These are phyloP conservation scores for Colletes gigas DNA, from an alignment of 1,140 invertebrate species.

Conservation along the genomic window DNA sequence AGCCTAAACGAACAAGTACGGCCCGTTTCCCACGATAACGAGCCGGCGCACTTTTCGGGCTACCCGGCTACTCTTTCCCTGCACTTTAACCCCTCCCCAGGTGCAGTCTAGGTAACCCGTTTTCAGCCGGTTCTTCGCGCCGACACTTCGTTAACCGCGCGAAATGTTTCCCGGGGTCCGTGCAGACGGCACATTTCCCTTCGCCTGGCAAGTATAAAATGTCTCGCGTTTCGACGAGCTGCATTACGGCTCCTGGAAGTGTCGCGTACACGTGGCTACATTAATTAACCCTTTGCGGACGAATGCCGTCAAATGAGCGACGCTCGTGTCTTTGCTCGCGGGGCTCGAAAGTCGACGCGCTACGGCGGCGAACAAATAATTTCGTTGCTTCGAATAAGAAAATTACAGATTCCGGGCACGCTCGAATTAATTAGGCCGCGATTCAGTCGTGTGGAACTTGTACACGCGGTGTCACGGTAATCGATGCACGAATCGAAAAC, in stretches of 20 bases:
- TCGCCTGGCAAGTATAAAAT: neutral
- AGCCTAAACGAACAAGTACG: neutral
- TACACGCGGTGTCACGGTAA: too few relatives aligned
- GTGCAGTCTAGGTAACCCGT: slow-evolving; percentile 1
- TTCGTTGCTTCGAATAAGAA: too few relatives aligned
- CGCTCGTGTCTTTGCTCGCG: neutral
- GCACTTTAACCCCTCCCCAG: neutral
- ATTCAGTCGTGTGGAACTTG: too few relatives aligned
- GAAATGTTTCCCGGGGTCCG: neutral
- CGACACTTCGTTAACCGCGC: slow-evolving; percentile 4
- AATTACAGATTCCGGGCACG: too few relatives aligned
- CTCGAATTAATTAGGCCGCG: too few relatives aligned
- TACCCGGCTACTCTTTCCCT: neutral
- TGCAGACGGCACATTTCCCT: neutral
- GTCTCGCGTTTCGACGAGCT: neutral
- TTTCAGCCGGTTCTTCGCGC: neutral
- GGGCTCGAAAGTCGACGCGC: too few relatives aligned
- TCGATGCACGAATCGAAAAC: too few relatives aligned
- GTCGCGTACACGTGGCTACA: neutral
- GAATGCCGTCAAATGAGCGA: neutral
- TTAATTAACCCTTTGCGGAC: neutral
- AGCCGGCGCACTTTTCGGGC: slow-evolving; percentile 6
- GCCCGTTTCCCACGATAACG: slow-evolving; percentile 24
- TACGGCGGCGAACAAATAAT: too few relatives aligned
- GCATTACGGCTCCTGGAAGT: neutral